Evolutionary conservation across 2,113 vertebrate genomes (phyloP), one percentile per base, ranked within the genome.

Genomic region (Anser cygnoides): DNA sequence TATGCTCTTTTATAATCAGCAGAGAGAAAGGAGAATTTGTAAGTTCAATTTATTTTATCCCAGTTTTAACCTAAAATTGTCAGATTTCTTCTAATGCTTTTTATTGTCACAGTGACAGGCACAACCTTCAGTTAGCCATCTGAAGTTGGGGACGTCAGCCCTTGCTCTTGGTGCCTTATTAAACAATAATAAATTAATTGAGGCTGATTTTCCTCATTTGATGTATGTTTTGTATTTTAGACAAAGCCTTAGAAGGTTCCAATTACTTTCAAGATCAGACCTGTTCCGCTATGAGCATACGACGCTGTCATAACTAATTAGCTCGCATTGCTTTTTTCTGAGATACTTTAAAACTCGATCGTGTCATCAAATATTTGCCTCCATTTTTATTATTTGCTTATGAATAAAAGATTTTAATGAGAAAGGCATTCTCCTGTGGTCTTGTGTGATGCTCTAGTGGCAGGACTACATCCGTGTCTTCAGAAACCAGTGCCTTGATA

Each of bases 361-460:
- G 8, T 39, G 6, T 71, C 3, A 54, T 83, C 19, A 85, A 86
- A 66, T 87, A 93, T 91, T 92, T 96, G 78, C 29, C 21, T 77
- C 46, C 2, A 13, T 84, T 43, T 92, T 62, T 89, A 61, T 85
- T 82, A 75, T 68, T 93, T 96, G 52, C 74, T 70, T 89, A 44
- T 72, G 70, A 97, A 97, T 97, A 97, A 97, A 96, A 46, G 79
- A 52, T 87, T 93, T 81, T 91, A 92, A 92, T 94, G 81, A 93
- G 28, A 28, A 92, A 77, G 9, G 3, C 67, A 14, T 37, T 79
- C 31, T 50, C 22, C 23, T 70, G 22, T 80, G 31, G 17, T 82
- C 33, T 31, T 29, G n/a, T 89, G 82, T 92, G 73, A 21, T 94
- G 22, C 18, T 87, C 23, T 62, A 46, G 66, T 84, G 58, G 28